Evolutionary conservation across 1,140 invertebrate species (phyloP), one percentile per base, ranked within the genome.

Genomic region (Calosoma granatense): DNA sequence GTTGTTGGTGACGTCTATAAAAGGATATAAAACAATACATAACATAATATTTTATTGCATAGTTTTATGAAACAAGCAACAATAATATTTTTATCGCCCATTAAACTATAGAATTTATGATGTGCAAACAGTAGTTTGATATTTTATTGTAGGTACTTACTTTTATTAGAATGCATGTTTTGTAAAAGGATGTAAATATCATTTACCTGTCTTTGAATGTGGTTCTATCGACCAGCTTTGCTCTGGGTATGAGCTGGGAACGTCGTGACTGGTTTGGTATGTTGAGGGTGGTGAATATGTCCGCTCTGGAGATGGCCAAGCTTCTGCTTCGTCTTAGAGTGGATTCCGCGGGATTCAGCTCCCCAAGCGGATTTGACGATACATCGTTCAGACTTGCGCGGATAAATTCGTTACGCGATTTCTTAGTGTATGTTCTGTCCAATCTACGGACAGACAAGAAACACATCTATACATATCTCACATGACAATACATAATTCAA

Each of bases 281-380:
- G 69, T 81, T 78, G 62, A 82, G 74, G 64, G 78, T 80, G 57
- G 78, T 82, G 67, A 82, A 85, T 53, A 84, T 80, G 70, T 87
- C 84, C 68, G 88, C 86, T 65, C 85, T 79, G 67, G 87, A 86
- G 41, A 87, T 82, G 43, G 86, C 86, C 63, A 88, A 80, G 65
- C 85, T 87, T 61, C 82, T 74, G 60, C 84, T 86, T 41, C 86
- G 77, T 23, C 86, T 77, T 64, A 88, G 72, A 60, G 83, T 81
- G 59, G 82, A 83, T 19, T 76, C 73, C 4, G 9, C 3, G 9
- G 9, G 3, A 17, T 47, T 17, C 9, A 47, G 17, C 3, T 47
- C 52, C 51, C 61, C 65, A 53, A 66, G 11, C 9, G 66, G 63
- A 53, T 67, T 63, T 20, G 43, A 63, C 20, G 68, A 69, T 1